Conservation (phyloP, 1,140 invertebrate genomes). For the Cydia pomonella region DNA sequence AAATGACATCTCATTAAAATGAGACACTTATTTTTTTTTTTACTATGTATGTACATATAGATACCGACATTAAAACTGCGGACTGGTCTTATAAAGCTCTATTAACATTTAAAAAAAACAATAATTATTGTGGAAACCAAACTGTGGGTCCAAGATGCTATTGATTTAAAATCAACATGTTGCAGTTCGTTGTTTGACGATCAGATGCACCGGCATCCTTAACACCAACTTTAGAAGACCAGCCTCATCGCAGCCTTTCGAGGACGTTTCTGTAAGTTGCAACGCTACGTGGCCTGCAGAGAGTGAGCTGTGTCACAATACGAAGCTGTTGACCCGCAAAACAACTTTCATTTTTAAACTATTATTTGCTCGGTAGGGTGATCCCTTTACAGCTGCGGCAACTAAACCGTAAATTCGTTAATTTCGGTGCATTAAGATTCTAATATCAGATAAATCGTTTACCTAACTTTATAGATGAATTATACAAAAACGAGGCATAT, state of each 20-base stretch:
- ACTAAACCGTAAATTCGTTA: slow-evolving; percentile 31
- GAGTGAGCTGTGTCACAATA: background rate
- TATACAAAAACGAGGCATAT: slow-evolving; percentile 29
- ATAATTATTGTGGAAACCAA: no score
- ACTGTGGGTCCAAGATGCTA: background rate
- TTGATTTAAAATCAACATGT: background rate
- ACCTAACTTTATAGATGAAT: slow-evolving; percentile 9
- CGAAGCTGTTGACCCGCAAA: slow-evolving; percentile 1
- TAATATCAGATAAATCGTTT: slow-evolving; percentile 30
- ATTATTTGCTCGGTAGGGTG: background rate
- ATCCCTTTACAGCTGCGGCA: slow-evolving; percentile 2
- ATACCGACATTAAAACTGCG: background rate
- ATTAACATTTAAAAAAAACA: background rate
- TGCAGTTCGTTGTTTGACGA: no score
- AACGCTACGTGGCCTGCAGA: background rate
- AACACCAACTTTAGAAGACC: background rate
- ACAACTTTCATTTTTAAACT: background rate
- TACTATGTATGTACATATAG: slow-evolving; percentile 9
- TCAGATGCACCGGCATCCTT: no score
- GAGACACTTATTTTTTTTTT: slow-evolving; percentile 9
- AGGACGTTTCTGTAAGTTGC: background rate
- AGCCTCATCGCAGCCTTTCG: background rate
- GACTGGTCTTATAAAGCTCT: background rate
- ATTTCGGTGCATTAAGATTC: slow-evolving; percentile 26
- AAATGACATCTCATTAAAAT: slow-evolving; percentile 13